These are phyloP conservation scores for Geopemphigus sp. DNA, from an alignment of 1,140 invertebrate genomes.

Conservation along the genomic window DNA sequence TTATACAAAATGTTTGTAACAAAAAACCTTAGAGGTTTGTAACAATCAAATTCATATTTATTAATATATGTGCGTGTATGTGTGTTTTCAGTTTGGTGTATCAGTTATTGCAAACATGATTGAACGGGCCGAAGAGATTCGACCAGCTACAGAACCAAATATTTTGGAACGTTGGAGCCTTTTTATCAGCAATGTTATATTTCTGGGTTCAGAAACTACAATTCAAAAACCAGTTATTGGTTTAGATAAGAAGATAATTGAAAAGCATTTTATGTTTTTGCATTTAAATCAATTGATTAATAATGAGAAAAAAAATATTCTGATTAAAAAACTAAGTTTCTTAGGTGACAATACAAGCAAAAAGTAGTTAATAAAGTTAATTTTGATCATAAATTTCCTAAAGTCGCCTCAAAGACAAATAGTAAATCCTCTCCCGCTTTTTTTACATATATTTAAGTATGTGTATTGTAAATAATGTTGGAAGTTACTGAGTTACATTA, in stretches of 20 bases:
- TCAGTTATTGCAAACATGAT: slow-evolving; percentile 51
- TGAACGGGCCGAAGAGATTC: slow-evolving; percentile 49
- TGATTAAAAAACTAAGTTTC: slow-evolving; percentile 27
- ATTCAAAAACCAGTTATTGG: slow-evolving; percentile 45
- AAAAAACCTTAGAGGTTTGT: too few relatives aligned
- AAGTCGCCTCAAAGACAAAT: neutral
- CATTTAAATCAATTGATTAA: slow-evolving; percentile 7
- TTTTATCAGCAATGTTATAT: slow-evolving; percentile 20
- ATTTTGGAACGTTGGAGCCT: slow-evolving; percentile 41
- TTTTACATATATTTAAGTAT: neutral
- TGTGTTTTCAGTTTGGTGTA: slow-evolving; percentile 50
- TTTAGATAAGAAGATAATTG: slow-evolving; percentile 39
- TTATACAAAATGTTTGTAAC: too few relatives aligned
- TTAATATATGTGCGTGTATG: neutral
- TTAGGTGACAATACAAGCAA: slow-evolving; percentile 13
- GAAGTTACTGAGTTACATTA: neutral
- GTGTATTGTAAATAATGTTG: neutral
- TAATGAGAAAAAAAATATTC: neutral
- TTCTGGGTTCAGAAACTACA: slow-evolving; percentile 7
- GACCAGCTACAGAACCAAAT: neutral
- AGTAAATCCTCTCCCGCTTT: neutral
- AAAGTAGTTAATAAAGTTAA: neutral
- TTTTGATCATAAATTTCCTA: neutral
- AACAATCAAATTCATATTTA: too few relatives aligned
- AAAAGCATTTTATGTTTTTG: slow-evolving; percentile 4